Base-by-base conservation (phyloP, 2,888 invertebrate genomes). In the Palloptera scutellata region DNA sequence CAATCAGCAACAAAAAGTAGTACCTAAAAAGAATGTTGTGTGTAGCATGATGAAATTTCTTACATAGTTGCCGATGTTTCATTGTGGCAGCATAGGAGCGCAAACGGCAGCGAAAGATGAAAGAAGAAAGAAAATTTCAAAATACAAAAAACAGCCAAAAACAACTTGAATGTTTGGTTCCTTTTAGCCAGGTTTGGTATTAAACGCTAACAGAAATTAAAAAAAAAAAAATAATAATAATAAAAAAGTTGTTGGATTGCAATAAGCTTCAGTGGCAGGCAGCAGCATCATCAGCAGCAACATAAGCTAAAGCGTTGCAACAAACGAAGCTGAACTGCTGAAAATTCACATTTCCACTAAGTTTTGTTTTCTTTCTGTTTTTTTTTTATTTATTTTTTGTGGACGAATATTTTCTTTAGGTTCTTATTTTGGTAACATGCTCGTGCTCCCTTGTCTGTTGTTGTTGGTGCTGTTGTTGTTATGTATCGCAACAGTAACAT, bases 291-390 rank as follows among this genome's bases (percentile, higher is more conserved):
- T 62, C 42, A 43, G 52, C 45, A 62, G 42, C 55, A 30, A 60
- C 51, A 61, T 67, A 54, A 70, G 61, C 60, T 52, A 13, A 13
- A 61, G 48, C 42, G 53, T 70, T 77, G 75, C 78, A 79, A 77
- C 75, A 81, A 79, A 79, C 79, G 78, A 78, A 77, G 76, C 79
- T 77, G 79, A 79, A 79, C 78, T 77, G 75, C 73, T 55, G 66
- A 64, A 69, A 48, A 48, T n/a, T n/a, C 12, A 48, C 12, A 48
- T 48, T 48, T 12, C 48, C 3, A n/a, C 15, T 15, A 15, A 15
- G 15, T 15, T 53, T 17, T 53, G 13, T 53, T 12, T 10, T 53
- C 17, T 17, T 52, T 12, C 52, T 15, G 52, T 52, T 52, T 12
- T 3, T 53, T 45, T 43, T 19, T 43, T 63, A 55, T 63, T 63